Percentiles rank a stretch among this genome's conserved stretches.
Evolutionary conservation across 2,113 vertebrate genomes (phyloP).

Genomic region (Recurvirostra avosetta): DNA sequence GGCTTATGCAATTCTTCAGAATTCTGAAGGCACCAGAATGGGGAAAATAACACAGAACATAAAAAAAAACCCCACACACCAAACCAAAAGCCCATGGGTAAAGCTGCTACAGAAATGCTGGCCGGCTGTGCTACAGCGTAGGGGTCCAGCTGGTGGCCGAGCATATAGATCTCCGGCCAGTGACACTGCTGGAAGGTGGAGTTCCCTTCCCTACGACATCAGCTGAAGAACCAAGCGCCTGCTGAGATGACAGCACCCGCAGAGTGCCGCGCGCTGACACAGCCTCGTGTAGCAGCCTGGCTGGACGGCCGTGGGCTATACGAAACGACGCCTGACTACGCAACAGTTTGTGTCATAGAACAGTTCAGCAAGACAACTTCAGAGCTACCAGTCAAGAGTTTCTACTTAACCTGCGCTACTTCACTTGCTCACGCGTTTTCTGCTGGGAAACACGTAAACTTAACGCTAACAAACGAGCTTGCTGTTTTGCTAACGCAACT

Average conservation of each 20-base stretch:
- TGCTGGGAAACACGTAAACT: not conserved
- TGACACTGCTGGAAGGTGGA: too few relatives aligned
- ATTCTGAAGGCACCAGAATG: not conserved
- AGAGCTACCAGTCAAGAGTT: not conserved
- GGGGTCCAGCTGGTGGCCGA: not conserved
- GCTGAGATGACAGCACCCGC: not conserved
- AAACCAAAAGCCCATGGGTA: not conserved
- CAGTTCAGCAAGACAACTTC: not conserved
- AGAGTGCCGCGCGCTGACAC: too few relatives aligned
- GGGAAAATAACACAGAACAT: not conserved
- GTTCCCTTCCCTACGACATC: accelerated
- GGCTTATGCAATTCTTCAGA: not conserved
- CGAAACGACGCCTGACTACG: not conserved
- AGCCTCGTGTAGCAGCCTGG: too few relatives aligned
- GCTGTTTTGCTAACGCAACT: not conserved
- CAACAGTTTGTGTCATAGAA: not conserved
- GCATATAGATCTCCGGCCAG: not conserved
- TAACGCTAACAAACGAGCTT: not conserved
- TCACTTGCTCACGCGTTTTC: not conserved
- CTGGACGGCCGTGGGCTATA: not conserved
- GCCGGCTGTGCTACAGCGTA: not conserved
- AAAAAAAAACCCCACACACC: not conserved
- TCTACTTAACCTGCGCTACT: not conserved
- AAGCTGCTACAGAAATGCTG: not conserved
- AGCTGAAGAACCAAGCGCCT: not conserved